Conservation (phyloP, 2,113 vertebrate species). For the Vidua chalybeata region DNA sequence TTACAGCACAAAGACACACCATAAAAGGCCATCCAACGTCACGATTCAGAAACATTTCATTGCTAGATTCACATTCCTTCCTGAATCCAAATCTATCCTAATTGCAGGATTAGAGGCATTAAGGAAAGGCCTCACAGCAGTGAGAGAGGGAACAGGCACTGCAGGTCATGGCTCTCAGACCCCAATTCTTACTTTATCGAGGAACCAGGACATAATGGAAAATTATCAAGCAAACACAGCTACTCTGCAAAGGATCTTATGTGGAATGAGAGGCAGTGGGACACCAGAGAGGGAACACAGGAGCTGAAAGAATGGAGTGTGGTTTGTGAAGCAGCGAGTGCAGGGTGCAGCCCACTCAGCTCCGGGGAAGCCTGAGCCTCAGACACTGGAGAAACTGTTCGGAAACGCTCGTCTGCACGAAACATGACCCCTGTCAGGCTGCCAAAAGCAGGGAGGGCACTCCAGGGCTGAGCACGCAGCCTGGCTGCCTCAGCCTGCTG, state of each 20-base stretch:
- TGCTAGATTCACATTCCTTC: not conserved
- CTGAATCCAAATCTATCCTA: not conserved
- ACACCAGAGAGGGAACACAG: not conserved
- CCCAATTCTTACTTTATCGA: not conserved
- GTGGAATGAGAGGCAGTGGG: not conserved
- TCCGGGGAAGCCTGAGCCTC: not conserved
- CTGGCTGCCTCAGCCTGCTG: not conserved
- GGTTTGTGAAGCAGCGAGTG: not conserved
- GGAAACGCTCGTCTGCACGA: slow-evolving; percentile 10
- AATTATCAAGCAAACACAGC: not conserved
- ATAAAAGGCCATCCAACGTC: not conserved
- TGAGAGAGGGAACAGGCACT: not conserved
- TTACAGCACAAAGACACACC: not conserved
- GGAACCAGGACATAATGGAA: not conserved
- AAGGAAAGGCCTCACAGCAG: not conserved
- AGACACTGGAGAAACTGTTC: slow-evolving; percentile 51
- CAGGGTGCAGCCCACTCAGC: not conserved
- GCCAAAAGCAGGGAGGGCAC: slow-evolving; percentile 21
- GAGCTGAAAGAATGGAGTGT: not conserved
- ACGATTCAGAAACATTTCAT: not conserved
- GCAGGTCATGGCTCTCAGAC: not conserved
- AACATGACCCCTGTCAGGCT: slow-evolving; percentile 38
- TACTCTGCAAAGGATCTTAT: not conserved
- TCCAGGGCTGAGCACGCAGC: not conserved
- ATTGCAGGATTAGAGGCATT: not conserved